Evolutionary conservation across 92 coral and sea anemone species (phyloP).

Genomic region (Micromussa lordhowensis): DNA sequence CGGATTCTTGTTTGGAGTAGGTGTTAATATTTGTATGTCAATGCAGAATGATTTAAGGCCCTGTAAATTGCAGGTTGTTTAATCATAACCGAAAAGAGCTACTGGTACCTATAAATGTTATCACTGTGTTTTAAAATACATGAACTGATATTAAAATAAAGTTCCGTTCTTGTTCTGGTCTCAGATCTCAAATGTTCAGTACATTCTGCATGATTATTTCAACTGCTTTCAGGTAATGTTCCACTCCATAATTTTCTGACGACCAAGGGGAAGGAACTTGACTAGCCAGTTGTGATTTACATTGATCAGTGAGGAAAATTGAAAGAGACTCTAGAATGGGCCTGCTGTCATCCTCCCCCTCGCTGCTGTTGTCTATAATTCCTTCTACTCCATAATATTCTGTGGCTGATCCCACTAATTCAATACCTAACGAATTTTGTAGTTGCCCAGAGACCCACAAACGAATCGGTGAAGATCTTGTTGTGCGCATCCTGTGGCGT

Average conservation of each 20-base stretch:
- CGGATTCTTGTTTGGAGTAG: no score
- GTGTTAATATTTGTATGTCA: no score
- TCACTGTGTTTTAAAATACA: no score
- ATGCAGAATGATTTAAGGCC: no score
- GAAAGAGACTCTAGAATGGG: conserved; percentile 5
- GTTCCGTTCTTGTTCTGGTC: no score
- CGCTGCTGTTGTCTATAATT: background rate
- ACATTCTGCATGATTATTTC: conserved; percentile 56
- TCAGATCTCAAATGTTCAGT: no score
- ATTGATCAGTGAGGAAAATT: background rate
- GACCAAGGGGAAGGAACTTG: conserved; percentile 17
- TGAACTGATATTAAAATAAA: no score
- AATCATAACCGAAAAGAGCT: no score
- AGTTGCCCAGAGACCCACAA: conserved; percentile 72
- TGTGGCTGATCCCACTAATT: background rate
- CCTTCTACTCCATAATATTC: conserved; percentile 20
- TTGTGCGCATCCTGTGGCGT: conserved; percentile 76
- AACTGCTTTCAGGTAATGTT: conserved; percentile 60
- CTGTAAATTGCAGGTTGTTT: no score
- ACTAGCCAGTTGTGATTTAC: conserved; percentile 28
- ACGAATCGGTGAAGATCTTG: conserved; percentile 66
- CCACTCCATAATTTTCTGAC: conserved; percentile 61
- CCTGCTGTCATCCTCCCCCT: background rate
- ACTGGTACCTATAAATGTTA: no score
- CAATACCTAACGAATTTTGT: conserved; percentile 68